Evolutionary conservation across 2,113 vertebrate genomes (phyloP), one percentile per base, ranked within the genome.

Genomic region (Smithornis capensis): DNA sequence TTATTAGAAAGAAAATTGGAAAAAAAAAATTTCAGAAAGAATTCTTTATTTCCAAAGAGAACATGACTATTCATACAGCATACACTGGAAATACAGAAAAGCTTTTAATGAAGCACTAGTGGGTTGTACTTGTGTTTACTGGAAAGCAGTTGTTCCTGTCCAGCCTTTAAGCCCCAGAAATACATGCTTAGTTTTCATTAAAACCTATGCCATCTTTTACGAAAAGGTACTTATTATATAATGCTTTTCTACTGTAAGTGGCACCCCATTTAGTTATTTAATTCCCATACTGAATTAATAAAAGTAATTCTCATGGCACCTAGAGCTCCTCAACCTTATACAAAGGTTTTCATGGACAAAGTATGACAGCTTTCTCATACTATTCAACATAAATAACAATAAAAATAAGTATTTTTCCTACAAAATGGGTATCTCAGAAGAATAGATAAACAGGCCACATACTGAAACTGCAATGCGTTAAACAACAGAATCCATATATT

Each of bases 281-380:
- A 77, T 1, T 6, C 4, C 18, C 16, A 62, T 16, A 49, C 0
- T 35, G 19, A 25, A 42, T 59, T 29, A 49, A 22, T 37, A 44
- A 57, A 85, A 57, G 35, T 21, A 68, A 79, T 53, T 63, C n/a
- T 59, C 19, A 40, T 1, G 19, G n/a, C 18, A 86, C 10, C n/a
- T 45, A 68, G 29, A 90, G 7, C 50, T 50, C 21, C 68, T 69
- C n/a, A 68, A 63, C 8, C 15, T 47, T 79, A 62, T 87, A 68
- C 4, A 16, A 90, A 65, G 6, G 2, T 3, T 38, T 92, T 15
- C 59, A 15, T 35, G 44, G 50, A 59, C n/a, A 88, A 91, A 91
- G 50, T 15, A 14, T 1, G 19, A 67, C 19, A 69, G 13, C 4
- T 76, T 62, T 74, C 57, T 83, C n/a, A 65, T 6, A 67, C 12